Base-by-base conservation (phyloP, 2,888 invertebrate genomes). In the Tetanocera ferruginea region DNA sequence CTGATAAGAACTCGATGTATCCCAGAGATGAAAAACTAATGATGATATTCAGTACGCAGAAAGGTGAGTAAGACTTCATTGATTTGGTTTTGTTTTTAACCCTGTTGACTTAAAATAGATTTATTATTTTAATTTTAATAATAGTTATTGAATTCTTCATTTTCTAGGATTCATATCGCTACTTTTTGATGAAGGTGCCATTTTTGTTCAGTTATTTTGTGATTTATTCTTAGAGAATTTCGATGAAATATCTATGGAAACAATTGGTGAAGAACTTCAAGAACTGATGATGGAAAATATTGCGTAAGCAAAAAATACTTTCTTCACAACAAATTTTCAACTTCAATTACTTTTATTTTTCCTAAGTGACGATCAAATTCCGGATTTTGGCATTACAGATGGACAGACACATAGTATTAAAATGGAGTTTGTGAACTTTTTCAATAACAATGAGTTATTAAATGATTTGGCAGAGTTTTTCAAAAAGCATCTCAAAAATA, bases 31-130 rank as follows among this genome's bases (percentile, higher is more conserved):
- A 62, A 5, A 57, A 73, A 6, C 49, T 73, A 2, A 51, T 60
- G 49, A 60, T 49, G 9, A 49, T 73, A 9, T 73, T 55, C 23
- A 73, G 73, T 25, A 73, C 73, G 6, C 73, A 73, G 43, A 60
- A 37, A 49, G 73, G 60, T 73, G 14, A 34, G 3, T 17, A 1
- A 43, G 19, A 19, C 19, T 19, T n/a, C n/a, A n/a, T n/a, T n/a
- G n/a, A n/a, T n/a, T n/a, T n/a, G n/a, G n/a, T n/a, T n/a, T n/a
- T n/a, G n/a, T n/a, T n/a, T n/a, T n/a, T n/a, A n/a, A n/a, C n/a
- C n/a, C n/a, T n/a, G n/a, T n/a, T n/a, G n/a, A n/a, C n/a, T n/a
- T n/a, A n/a, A n/a, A n/a, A n/a, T n/a, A n/a, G n/a, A n/a, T n/a
- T n/a, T n/a, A n/a, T n/a, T n/a, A n/a, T n/a, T n/a, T n/a, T n/a